phyloP scores from a whole-genome alignment of 2,113 vertebrate species.

The Neodontobutis hainanensis region DNA sequence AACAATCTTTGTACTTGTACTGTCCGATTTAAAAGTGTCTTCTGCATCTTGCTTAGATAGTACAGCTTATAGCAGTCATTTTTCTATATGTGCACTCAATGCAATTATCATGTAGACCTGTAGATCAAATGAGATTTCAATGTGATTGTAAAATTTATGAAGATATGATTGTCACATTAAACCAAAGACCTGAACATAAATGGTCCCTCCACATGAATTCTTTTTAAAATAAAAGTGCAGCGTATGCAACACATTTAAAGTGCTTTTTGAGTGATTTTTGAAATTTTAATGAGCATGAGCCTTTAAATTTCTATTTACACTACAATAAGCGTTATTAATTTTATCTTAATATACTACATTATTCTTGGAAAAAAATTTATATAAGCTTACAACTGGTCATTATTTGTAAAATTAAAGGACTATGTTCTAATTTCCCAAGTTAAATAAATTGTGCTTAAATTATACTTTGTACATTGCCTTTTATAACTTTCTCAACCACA shows the following conservation, averaged over 20 bases:
- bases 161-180: constrained; percentile 68
- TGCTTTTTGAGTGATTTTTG: constrained; percentile 63
- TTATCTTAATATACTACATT: neutral
- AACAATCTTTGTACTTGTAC: neutral
- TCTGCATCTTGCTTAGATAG: neutral
- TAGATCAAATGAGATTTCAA: neutral
- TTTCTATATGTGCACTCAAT: too few relatives aligned
- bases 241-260: constrained; percentile 68
- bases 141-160: neutral
- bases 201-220: constrained; percentile 33
- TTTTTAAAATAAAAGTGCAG: constrained; percentile 68
- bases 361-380: neutral
- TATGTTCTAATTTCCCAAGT: constrained; percentile 29
- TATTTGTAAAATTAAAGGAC: neutral
- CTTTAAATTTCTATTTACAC: neutral
- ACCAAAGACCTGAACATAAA: constrained; percentile 35
- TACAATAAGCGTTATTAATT: constrained; percentile 16
- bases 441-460: constrained; percentile 65
- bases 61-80: too few relatives aligned
- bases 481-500: constrained; percentile 21
- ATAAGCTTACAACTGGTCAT: neutral
- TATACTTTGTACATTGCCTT: constrained; percentile 17
- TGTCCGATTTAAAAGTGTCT: neutral
- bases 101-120: neutral
- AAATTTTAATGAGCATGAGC: constrained; percentile 25